phyloP scores from a whole-genome alignment of 1,140 invertebrate species.

The Hyles euphorbiae region DNA sequence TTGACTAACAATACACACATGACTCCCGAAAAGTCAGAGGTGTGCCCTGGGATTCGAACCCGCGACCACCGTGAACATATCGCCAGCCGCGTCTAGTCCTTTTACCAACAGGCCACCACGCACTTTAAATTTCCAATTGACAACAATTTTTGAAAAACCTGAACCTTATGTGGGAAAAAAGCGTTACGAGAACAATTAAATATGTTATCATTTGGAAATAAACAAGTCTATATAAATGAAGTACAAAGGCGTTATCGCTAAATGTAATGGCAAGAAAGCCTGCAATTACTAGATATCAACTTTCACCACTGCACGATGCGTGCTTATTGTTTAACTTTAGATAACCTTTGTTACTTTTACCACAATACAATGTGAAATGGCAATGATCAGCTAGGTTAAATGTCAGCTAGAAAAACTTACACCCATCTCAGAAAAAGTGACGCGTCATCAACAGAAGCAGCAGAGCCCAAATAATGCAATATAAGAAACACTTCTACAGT shows the following conservation, averaged over 20 bases:
- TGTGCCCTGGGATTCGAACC: too few relatives aligned
- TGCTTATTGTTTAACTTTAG: neutral
- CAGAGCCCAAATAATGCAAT: conserved; percentile 44
- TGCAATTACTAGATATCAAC: neutral
- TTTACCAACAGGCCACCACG: too few relatives aligned
- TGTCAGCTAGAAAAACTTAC: conserved; percentile 58
- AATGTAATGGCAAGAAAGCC: neutral
- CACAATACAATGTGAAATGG: conserved; percentile 35
- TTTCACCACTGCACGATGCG: neutral
- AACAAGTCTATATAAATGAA: too few relatives aligned
- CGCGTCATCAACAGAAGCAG: conserved; percentile 47
- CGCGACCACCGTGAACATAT: too few relatives aligned
- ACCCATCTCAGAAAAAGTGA: conserved; percentile 25
- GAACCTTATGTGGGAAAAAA: too few relatives aligned
- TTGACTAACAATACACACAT: too few relatives aligned
- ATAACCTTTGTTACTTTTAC: conserved; percentile 12
- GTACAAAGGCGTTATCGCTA: neutral
- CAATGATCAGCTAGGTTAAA: conserved; percentile 61
- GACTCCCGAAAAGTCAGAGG: too few relatives aligned
- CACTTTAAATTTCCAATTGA: too few relatives aligned
- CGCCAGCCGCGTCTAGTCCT: too few relatives aligned
- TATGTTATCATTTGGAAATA: too few relatives aligned
- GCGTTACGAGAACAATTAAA: too few relatives aligned
- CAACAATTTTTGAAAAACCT: too few relatives aligned
- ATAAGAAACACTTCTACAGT: conserved; percentile 33